These are phyloP conservation scores for Mechanitis messenoides DNA, from an alignment of 2,888 invertebrate species.

Conservation along the genomic window DNA sequence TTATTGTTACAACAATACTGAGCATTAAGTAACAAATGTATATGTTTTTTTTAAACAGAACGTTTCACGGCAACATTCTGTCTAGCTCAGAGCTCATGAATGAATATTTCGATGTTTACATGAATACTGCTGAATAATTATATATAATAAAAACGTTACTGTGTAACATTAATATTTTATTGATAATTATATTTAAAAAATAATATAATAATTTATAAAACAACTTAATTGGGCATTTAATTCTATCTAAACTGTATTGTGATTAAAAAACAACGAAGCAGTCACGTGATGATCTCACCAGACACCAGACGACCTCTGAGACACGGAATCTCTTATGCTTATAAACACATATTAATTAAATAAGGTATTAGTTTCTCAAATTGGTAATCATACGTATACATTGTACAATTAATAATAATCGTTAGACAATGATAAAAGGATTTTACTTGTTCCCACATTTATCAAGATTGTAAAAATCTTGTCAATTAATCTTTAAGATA, in stretches of 20 bases:
- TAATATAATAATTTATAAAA: too few relatives aligned
- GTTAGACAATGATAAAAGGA: background rate
- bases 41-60: too few relatives aligned
- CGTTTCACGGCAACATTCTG: too few relatives aligned
- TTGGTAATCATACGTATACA: background rate
- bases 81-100: too few relatives aligned
- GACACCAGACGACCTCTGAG: constrained; percentile 58
- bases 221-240: too few relatives aligned
- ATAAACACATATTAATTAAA: constrained; percentile 5
- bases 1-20: too few relatives aligned
- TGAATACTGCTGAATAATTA: too few relatives aligned
- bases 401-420: background rate
- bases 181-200: too few relatives aligned
- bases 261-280: constrained; percentile 36
- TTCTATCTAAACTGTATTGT: constrained; percentile 22
- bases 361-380: background rate
- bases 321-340: constrained; percentile 19
- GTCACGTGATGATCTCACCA: constrained; percentile 54
- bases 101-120: too few relatives aligned
- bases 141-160: too few relatives aligned
- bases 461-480: background rate
- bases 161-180: too few relatives aligned
- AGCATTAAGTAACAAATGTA: too few relatives aligned
- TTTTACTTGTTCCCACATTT: constrained; percentile 9
- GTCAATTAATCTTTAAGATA: constrained; percentile 17